Conservation (phyloP, 2,888 invertebrate genomes). For the Fragum sueziense region DNA sequence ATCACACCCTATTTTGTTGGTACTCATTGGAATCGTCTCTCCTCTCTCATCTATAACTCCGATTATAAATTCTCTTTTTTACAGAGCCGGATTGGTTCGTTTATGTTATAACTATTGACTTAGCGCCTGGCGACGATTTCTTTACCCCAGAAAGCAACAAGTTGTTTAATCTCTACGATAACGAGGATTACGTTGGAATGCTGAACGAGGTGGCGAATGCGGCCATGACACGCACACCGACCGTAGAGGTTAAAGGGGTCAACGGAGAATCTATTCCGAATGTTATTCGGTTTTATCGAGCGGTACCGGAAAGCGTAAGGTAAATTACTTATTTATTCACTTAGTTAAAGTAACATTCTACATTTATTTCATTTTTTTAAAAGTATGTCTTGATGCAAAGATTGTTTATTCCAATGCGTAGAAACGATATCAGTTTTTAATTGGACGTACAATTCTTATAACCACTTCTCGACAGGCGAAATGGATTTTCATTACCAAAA, state of each 20-base stretch:
- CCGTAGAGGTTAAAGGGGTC: background rate
- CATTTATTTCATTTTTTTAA: too few relatives aligned
- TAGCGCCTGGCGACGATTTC: background rate
- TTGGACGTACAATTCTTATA: too few relatives aligned
- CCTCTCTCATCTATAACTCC: background rate
- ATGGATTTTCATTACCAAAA: too few relatives aligned
- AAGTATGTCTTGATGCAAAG: too few relatives aligned
- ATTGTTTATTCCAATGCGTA: too few relatives aligned
- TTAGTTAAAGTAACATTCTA: too few relatives aligned
- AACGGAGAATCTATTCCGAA: background rate
- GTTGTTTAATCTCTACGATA: constrained; percentile 39
- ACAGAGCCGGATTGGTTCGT: constrained; percentile 44
- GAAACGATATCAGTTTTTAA: too few relatives aligned
- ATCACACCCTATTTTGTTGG: too few relatives aligned
- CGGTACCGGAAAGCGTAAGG: background rate
- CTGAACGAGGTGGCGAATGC: background rate
- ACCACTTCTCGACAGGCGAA: too few relatives aligned
- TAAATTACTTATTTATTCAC: too few relatives aligned
- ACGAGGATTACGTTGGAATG: constrained; percentile 1
- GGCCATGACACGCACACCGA: background rate
- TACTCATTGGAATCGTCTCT: background rate
- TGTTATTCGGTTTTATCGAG: background rate
- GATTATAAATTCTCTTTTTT: background rate
- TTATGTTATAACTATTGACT: constrained; percentile 24
- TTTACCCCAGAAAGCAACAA: constrained; percentile 13